A percentile compares a stretch with the other conserved stretches of the same genome.
phyloP scores from a whole-genome alignment of 2,888 invertebrate genomes.

The Timema cristinae region DNA sequence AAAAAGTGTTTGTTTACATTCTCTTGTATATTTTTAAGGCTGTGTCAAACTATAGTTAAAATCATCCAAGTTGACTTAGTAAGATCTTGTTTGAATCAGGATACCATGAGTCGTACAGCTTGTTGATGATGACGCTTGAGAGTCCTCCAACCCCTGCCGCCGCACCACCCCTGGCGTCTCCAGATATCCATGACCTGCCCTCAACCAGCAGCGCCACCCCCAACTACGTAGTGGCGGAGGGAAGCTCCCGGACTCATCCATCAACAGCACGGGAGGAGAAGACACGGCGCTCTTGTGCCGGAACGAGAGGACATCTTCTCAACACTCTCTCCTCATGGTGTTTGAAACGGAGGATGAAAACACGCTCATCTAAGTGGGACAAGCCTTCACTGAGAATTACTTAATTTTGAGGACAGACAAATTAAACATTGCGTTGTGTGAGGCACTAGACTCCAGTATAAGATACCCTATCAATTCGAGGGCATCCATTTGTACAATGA shows the following conservation, averaged over 20 bases:
- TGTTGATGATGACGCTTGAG: slow-evolving; percentile 57
- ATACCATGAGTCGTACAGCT: slow-evolving; percentile 54
- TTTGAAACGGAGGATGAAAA: slow-evolving; percentile 83
- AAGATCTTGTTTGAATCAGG: slow-evolving; percentile 25
- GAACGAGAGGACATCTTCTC: slow-evolving; percentile 48
- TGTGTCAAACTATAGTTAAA: too few species aligned
- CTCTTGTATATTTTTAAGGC: too few species aligned
- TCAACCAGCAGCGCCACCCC: slow-evolving; percentile 50
- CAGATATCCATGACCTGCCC: slow-evolving; percentile 55
- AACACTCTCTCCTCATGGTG: slow-evolving; percentile 70
- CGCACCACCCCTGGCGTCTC: slow-evolving; percentile 58
- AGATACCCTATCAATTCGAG: too few species aligned
- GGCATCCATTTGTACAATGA: too few species aligned
- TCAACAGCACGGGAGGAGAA: slow-evolving; percentile 61
- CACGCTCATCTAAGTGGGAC: slow-evolving; percentile 74
- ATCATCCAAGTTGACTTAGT: too few species aligned
- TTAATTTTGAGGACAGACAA: too few species aligned
- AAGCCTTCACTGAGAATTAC: too few species aligned
- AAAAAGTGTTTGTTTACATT: too few species aligned
- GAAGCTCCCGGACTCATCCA: slow-evolving; percentile 51
- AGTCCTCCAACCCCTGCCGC: slow-evolving; percentile 47
- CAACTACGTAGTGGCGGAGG: slow-evolving; percentile 48
- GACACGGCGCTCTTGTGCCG: slow-evolving; percentile 45
- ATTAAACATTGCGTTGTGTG: too few species aligned
- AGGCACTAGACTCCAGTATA: too few species aligned